Base-by-base conservation (phyloP, 2,113 vertebrate genomes). In the Cyrtonyx montezumae region DNA sequence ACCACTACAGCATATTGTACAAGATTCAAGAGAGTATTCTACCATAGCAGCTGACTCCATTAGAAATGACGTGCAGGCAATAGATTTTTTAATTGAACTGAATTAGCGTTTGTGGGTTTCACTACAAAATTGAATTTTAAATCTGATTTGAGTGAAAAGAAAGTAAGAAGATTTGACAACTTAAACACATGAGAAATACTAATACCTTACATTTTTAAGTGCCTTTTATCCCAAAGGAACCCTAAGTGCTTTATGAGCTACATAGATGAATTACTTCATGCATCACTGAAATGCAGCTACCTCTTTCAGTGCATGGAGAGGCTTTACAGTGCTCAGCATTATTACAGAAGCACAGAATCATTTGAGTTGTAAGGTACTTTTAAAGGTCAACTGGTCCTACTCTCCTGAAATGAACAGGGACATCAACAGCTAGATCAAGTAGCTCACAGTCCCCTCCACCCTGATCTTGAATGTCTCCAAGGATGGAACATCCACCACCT, bases 181-280 rank as follows among this genome's bases (percentile, higher is more conserved):
- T 96, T 96, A 97, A 96, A 94, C 73, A 81, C 71, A 9, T 66
- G 90, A 94, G 89, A 92, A 96, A 96, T 94, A 92, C 55, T 83
- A 93, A 90, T 94, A 82, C 70, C 88, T 94, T 94, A 93, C 59
- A 82, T 89, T 95, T 96, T 78, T 71, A 95, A 96, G 87, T 94
- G 84, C 43, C 94, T 94, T 94, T 90, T 90, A 91, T 96, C 97
- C 95, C 97, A 91, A 49, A 96, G 95, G 97, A 94, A 30, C 62
- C 26, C 48, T 93, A 95, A 96, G 91, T 96, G 90, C 75, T 96
- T 95, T 94, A 67, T 81, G 90, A 96, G 88, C 73, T 83, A 68
- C 74, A 88, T 3, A 77, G 92, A 95, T 88, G 19, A 92, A 94
- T 93, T 91, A 76, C 61, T 93, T 94, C 87, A 96, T 76, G 87